phyloP scores from a whole-genome alignment of 2,888 invertebrate genomes.

The Rotaria socialis region DNA sequence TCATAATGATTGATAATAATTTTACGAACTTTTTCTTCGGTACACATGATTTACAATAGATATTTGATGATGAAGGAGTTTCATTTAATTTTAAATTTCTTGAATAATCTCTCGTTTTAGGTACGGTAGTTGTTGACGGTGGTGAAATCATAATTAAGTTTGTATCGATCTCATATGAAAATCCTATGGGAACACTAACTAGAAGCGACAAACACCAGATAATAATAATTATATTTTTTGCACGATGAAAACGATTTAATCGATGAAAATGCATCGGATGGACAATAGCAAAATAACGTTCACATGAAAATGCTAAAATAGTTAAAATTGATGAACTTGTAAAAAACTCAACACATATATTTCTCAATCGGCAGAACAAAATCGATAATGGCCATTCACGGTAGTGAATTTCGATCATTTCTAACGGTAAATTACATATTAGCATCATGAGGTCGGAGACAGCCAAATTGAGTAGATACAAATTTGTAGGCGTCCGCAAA shows the following conservation, averaged over 20 bases:
- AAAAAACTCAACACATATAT: slow-evolving; percentile 30
- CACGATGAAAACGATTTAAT: slow-evolving; percentile 15
- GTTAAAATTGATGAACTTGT: slow-evolving; percentile 22
- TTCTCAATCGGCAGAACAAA: slow-evolving; percentile 13
- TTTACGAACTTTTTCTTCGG: no score
- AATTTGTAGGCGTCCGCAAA: slow-evolving; percentile 12
- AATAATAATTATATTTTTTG: neutral
- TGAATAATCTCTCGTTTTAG: neutral
- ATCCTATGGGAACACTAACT: neutral
- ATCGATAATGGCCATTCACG: neutral
- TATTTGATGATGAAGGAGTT: neutral
- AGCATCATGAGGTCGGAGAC: neutral
- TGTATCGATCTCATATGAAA: neutral
- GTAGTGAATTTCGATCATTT: slow-evolving; percentile 31
- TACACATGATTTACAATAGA: slow-evolving; percentile 7
- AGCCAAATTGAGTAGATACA: slow-evolving; percentile 34
- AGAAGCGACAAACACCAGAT: slow-evolving; percentile 1
- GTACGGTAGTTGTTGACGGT: neutral
- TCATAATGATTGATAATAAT: neutral
- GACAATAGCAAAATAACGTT: slow-evolving; percentile 33
- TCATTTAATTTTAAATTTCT: neutral
- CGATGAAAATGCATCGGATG: neutral
- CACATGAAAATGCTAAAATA: slow-evolving; percentile 1
- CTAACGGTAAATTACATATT: slow-evolving; percentile 7
- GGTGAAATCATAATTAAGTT: neutral